These are phyloP conservation scores for Lutjanus erythropterus DNA, from an alignment of 2,113 vertebrate genomes.

Conservation along the genomic window DNA sequence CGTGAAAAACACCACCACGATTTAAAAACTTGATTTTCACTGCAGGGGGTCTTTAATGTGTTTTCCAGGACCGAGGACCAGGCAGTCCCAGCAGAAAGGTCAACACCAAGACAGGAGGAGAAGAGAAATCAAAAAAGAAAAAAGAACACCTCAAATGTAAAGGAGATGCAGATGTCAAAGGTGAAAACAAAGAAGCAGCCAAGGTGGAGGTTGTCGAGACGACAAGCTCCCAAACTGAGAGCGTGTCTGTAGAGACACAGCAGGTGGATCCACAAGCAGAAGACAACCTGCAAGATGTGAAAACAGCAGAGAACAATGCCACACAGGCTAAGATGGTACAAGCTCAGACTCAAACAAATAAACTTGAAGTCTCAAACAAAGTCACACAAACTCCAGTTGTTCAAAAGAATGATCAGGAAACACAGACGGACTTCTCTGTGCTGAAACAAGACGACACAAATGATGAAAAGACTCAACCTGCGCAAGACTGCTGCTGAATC, in stretches of 20 bases:
- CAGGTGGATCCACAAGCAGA: not conserved
- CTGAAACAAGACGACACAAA: not conserved
- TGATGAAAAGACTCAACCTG: not conserved
- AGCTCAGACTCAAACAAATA: slow-evolving; percentile 64
- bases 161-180: not conserved
- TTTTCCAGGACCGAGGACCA: slow-evolving; percentile 40
- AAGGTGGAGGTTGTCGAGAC: slow-evolving; percentile 9
- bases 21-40: too few relatives aligned
- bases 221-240: slow-evolving; percentile 6
- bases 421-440: slow-evolving; percentile 61
- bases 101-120: slow-evolving; percentile 35
- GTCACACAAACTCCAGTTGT: slow-evolving; percentile 61
- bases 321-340: slow-evolving; percentile 10
- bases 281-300: not conserved
- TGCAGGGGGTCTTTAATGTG: too few relatives aligned
- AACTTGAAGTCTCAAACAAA: not conserved
- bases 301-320: not conserved
- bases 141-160: not conserved
- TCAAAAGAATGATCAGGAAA: slow-evolving; percentile 44
- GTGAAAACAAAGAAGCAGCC: not conserved
- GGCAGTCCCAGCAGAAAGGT: not conserved
- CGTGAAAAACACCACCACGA: too few relatives aligned
- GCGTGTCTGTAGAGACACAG: not conserved
- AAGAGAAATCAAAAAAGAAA: slow-evolving; percentile 34
- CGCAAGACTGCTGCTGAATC: not conserved